These are phyloP conservation scores for Drosophila histrio DNA, from an alignment of 2,888 invertebrate genomes.

Conservation along the genomic window DNA sequence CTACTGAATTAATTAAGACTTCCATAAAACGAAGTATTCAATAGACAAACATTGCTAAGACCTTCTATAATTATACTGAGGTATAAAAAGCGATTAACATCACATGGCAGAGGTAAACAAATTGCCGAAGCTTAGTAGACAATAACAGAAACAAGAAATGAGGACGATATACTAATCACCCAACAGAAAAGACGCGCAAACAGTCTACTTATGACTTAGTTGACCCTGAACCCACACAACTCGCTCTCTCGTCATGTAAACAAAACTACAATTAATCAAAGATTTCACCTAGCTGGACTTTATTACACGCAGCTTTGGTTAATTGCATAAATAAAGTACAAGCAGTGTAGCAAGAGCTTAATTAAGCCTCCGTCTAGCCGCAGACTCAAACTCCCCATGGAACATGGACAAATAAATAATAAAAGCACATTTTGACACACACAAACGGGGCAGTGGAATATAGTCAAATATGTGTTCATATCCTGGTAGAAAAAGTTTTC, in stretches of 20 bases:
- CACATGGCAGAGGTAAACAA: slow-evolving; percentile 46
- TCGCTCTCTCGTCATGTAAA: slow-evolving; percentile 63
- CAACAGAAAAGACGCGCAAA: slow-evolving; percentile 5
- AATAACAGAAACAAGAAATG: slow-evolving; percentile 24
- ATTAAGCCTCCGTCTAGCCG: slow-evolving; percentile 57
- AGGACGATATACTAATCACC: slow-evolving; percentile 59
- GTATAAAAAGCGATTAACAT: slow-evolving; percentile 52
- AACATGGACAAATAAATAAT: slow-evolving; percentile 76
- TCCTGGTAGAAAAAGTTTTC: slow-evolving; percentile 23
- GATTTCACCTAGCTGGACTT: slow-evolving; percentile 70
- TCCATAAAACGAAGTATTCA: background rate
- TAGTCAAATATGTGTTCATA: slow-evolving; percentile 23
- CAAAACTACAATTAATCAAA: slow-evolving; percentile 80
- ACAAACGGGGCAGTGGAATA: slow-evolving; percentile 37
- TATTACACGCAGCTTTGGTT: slow-evolving; percentile 76
- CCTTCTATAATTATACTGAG: slow-evolving; percentile 21
- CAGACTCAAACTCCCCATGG: slow-evolving; percentile 61
- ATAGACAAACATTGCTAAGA: background rate
- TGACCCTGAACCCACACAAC: slow-evolving; percentile 42
- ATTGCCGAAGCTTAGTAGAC: slow-evolving; percentile 48
- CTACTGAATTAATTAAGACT: background rate
- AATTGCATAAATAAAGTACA: slow-evolving; percentile 73
- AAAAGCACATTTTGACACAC: slow-evolving; percentile 78
- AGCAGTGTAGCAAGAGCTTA: slow-evolving; percentile 46
- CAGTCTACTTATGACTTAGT: slow-evolving; percentile 25